These are phyloP conservation scores for Allobates femoralis DNA, from an alignment of 2,797 vertebrate species.

Conservation along the genomic window DNA sequence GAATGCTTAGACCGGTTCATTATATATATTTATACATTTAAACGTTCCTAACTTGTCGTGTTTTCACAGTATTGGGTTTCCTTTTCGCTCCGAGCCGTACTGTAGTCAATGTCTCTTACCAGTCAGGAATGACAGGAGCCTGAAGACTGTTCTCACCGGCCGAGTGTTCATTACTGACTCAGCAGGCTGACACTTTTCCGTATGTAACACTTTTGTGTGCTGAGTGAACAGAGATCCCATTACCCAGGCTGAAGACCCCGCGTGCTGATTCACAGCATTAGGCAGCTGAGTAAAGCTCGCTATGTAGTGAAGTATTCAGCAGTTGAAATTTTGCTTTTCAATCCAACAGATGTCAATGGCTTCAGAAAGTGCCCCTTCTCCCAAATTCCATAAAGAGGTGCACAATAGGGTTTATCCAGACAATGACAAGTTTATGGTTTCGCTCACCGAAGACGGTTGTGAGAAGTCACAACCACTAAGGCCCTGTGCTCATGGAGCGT, in stretches of 20 bases:
- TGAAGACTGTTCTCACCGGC: conserved; percentile 48
- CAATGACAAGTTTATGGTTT: too few species aligned
- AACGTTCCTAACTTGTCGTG: conserved; percentile 31
- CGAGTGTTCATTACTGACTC: conserved; percentile 46
- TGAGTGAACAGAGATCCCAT: conserved; percentile 48
- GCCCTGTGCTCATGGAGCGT: too few species aligned
- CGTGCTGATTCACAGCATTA: neutral
- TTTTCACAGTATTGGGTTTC: conserved; percentile 55
- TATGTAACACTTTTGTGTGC: conserved; percentile 27
- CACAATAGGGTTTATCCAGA: too few species aligned
- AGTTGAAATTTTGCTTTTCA: neutral
- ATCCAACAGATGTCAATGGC: neutral
- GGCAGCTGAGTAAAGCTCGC: neutral
- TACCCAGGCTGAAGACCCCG: conserved; percentile 27
- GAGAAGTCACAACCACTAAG: too few species aligned
- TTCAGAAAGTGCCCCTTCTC: neutral
- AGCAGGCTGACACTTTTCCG: conserved; percentile 43
- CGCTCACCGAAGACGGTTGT: too few species aligned
- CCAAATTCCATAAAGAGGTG: too few species aligned
- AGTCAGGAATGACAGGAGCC: conserved; percentile 41
- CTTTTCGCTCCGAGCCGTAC: conserved; percentile 1
- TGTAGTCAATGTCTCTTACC: conserved; percentile 28
- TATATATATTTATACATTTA: conserved; percentile 47
- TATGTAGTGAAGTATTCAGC: neutral
- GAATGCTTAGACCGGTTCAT: conserved; percentile 34